These are phyloP conservation scores for Plectus sambesii DNA, from an alignment of 1,140 invertebrate genomes.

Conservation along the genomic window DNA sequence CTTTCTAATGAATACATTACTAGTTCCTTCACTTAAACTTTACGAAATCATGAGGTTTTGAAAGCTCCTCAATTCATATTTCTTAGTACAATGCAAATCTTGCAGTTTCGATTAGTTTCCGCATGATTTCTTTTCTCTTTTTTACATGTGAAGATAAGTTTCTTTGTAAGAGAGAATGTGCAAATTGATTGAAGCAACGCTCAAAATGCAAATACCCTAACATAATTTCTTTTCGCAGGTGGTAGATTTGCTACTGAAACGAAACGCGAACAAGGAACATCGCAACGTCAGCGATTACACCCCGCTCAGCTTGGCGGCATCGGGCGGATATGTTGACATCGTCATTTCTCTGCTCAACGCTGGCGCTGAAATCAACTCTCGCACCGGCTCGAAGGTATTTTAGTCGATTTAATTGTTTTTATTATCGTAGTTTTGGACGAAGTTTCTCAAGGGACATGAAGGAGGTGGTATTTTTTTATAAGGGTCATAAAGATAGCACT, in stretches of 20 bases:
- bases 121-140: no score
- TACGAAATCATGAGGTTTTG: no score
- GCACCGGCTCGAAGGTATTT: slow-evolving; percentile 40
- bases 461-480: no score
- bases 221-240: slow-evolving; percentile 58
- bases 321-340: slow-evolving; percentile 95
- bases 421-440: background rate
- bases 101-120: no score
- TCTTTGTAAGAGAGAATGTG: background rate
- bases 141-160: background rate
- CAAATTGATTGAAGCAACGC: no score
- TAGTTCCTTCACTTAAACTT: no score
- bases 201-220: no score
- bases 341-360: slow-evolving; percentile 82
- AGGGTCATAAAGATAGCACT: no score
- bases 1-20: no score
- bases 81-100: no score
- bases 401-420: background rate
- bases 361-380: slow-evolving; percentile 93
- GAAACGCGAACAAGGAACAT: slow-evolving; percentile 93
- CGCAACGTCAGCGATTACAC: slow-evolving; percentile 98
- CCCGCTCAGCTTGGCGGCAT: slow-evolving; percentile 87
- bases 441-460: no score
- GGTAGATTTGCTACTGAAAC: slow-evolving; percentile 74
- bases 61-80: no score